phyloP scores from a whole-genome alignment of 2,888 invertebrate genomes.

The Venusia cambrica region DNA sequence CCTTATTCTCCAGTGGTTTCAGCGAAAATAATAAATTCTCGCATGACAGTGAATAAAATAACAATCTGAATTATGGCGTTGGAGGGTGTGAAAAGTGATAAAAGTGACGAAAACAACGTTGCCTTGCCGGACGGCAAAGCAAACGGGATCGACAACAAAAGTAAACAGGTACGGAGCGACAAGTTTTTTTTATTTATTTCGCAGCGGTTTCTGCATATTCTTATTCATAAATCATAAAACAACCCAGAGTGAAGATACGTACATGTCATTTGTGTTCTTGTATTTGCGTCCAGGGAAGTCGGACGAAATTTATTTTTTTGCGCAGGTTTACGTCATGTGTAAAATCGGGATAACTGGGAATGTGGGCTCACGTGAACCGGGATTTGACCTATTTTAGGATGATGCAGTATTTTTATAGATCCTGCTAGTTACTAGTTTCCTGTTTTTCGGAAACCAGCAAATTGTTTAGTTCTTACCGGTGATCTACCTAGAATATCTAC shows the following conservation, averaged over 20 bases:
- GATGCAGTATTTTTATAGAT: constrained; percentile 38
- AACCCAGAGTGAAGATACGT: constrained; percentile 3
- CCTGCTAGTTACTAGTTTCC: constrained; percentile 2
- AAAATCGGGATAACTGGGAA: constrained; percentile 46
- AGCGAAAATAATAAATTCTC: constrained; percentile 52
- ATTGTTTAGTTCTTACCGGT: too few species aligned
- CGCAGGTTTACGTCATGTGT: constrained; percentile 54
- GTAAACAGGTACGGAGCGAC: constrained; percentile 75
- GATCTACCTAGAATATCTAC: too few species aligned
- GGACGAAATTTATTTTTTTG: constrained; percentile 50
- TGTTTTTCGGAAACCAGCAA: too few species aligned
- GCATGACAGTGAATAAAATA: constrained; percentile 76
- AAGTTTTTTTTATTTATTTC: constrained; percentile 44
- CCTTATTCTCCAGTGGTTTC: constrained; percentile 58
- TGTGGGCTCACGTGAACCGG: constrained; percentile 57
- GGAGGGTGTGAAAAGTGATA: constrained; percentile 79
- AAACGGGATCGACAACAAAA: constrained; percentile 81
- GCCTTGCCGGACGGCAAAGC: constrained; percentile 75
- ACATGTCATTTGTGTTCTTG: too few species aligned
- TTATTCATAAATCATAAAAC: constrained; percentile 9
- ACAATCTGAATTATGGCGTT: constrained; percentile 72
- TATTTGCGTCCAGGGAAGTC: constrained; percentile 29
- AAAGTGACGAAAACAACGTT: constrained; percentile 78
- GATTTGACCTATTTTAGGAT: constrained; percentile 72
- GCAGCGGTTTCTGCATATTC: constrained; percentile 32